A percentile compares a stretch with the other conserved stretches of the same genome.
Evolutionary conservation across 2,113 vertebrate genomes (phyloP).

Genomic region (Proteles cristata): DNA sequence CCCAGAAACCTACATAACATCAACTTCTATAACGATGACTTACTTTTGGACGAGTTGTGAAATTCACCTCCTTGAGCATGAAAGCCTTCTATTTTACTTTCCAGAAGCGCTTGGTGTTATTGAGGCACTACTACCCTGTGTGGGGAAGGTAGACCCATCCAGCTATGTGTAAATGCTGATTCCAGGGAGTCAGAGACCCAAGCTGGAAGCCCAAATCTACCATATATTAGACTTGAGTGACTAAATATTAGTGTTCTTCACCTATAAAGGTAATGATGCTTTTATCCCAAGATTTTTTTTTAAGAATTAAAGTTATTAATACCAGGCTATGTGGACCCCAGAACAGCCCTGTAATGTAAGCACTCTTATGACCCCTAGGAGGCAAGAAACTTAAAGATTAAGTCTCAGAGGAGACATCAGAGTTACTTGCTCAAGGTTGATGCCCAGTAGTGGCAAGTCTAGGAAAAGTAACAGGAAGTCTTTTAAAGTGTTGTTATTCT

Average conservation of each 20-base stretch:
- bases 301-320: not conserved
- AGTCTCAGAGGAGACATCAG: not conserved
- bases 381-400: not conserved
- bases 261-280: not conserved
- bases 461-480: not conserved
- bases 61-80: not conserved
- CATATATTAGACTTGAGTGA: not conserved
- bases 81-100: not conserved
- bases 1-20: not conserved
- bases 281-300: not conserved
- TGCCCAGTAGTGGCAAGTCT: not conserved
- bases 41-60: not conserved
- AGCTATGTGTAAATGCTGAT: not conserved
- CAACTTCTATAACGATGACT: not conserved
- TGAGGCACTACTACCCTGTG: not conserved
- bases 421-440: not conserved
- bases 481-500: not conserved
- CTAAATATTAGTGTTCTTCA: not conserved
- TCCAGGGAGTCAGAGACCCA: not conserved
- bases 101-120: not conserved
- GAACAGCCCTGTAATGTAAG: not conserved
- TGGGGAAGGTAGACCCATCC: not conserved
- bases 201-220: not conserved
- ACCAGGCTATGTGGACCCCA: not conserved
- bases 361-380: not conserved